Evolutionary conservation across 2,113 vertebrate genomes (phyloP).

Genomic region (Furnarius figulus): DNA sequence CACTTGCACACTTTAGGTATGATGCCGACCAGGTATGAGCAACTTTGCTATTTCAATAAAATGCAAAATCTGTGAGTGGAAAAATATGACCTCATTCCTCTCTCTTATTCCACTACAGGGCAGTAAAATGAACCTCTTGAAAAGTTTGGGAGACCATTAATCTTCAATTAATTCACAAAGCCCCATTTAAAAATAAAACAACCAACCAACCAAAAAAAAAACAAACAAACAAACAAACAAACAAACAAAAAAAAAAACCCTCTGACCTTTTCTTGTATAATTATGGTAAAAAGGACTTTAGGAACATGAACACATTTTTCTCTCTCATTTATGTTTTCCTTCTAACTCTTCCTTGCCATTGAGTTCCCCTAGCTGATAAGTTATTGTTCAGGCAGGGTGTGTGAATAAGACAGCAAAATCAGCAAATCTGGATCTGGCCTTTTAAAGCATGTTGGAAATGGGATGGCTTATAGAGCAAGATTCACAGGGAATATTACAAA

Average conservation of each 20-base stretch:
- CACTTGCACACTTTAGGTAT: background rate
- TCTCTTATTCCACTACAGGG: background rate
- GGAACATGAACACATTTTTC: background rate
- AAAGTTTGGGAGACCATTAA: background rate
- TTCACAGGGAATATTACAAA: background rate
- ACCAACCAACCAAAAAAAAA: too few species aligned
- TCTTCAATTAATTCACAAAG: background rate
- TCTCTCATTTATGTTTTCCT: background rate
- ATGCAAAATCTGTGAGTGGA: background rate
- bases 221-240: too few species aligned
- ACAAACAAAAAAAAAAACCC: too few species aligned
- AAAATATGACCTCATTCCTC: background rate
- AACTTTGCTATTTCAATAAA: background rate
- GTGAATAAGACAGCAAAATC: background rate
- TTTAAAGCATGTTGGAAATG: background rate
- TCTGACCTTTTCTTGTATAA: background rate
- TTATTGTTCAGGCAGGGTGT: background rate
- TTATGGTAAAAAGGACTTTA: background rate
- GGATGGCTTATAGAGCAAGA: background rate
- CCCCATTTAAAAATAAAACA: background rate
- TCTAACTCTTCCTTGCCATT: background rate
- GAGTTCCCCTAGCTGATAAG: background rate
- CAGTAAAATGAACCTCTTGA: background rate
- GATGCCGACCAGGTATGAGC: background rate
- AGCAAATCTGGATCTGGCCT: background rate